Evolutionary conservation across 1,140 invertebrate species (phyloP).

Genomic region (Drosophila nannoptera): DNA sequence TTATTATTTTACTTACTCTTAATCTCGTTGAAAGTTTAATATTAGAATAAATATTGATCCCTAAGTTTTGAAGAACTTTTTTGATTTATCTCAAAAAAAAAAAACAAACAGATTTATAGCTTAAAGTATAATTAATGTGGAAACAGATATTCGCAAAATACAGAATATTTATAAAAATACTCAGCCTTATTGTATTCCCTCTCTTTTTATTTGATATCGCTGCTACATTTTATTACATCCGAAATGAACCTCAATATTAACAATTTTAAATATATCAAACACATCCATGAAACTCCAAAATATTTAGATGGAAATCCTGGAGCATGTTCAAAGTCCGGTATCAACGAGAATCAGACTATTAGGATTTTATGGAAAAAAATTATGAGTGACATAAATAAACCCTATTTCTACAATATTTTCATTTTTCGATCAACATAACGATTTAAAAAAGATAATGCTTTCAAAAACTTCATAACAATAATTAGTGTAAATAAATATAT

Average conservation of each 20-base stretch:
- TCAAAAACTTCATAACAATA: constrained; percentile 44
- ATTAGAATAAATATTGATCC: not conserved
- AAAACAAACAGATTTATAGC: constrained; percentile 30
- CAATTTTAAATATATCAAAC: constrained; percentile 27
- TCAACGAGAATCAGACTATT: constrained; percentile 78
- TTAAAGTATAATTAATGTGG: constrained; percentile 16
- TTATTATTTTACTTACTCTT: constrained; percentile 33
- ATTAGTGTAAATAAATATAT: constrained; percentile 62
- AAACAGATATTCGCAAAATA: constrained; percentile 19
- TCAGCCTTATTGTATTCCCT: constrained; percentile 49
- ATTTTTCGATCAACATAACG: constrained; percentile 11
- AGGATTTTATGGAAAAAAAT: constrained; percentile 78
- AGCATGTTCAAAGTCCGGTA: constrained; percentile 78
- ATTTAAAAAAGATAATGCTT: constrained; percentile 36
- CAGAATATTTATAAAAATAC: constrained; percentile 42
- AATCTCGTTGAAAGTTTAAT: constrained; percentile 15
- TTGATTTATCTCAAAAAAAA: constrained; percentile 11
- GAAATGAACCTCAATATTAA: constrained; percentile 33
- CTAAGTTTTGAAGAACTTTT: constrained; percentile 9
- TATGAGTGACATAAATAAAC: constrained; percentile 42
- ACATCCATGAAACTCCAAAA: constrained; percentile 24
- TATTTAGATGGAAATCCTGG: constrained; percentile 78
- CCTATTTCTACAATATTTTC: constrained; percentile 31
- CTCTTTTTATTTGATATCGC: constrained; percentile 60
- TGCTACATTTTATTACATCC: constrained; percentile 46